Conservation (phyloP, 2,113 vertebrate species). For the Dendropsophus ebraccatus region DNA sequence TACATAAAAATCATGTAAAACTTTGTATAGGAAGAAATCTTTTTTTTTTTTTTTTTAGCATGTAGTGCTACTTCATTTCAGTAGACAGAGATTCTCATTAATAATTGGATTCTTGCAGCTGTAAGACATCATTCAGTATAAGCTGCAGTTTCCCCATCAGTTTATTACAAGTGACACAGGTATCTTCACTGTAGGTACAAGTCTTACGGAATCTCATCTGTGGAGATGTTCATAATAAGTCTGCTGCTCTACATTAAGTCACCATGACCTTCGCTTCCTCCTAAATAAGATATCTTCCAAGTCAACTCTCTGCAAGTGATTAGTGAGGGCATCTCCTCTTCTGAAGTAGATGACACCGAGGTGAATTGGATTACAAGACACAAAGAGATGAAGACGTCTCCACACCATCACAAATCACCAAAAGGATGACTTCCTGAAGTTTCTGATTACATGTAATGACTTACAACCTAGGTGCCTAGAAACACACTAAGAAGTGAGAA, state of each 20-base stretch:
- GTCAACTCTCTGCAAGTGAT: conserved; percentile 11
- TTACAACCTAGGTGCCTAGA: background rate
- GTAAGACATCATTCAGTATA: background rate
- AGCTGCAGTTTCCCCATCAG: background rate
- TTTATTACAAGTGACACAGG: background rate
- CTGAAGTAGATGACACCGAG: conserved; percentile 12
- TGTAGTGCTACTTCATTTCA: background rate
- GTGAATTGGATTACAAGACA: conserved; percentile 23
- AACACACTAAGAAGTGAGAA: background rate
- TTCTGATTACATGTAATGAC: conserved; percentile 15
- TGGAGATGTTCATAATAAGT: conserved; percentile 30
- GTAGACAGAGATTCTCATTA: background rate
- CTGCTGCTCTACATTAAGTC: conserved; percentile 15
- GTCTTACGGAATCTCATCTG: background rate
- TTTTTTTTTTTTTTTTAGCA: background rate
- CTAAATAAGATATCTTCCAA: conserved; percentile 22
- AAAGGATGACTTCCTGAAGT: conserved; percentile 1
- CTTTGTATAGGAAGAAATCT: background rate
- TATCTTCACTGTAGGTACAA: background rate
- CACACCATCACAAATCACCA: conserved; percentile 2
- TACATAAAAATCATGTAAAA: no score
- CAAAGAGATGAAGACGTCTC: background rate
- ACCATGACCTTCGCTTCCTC: conserved; percentile 23
- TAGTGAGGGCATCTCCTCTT: conserved; percentile 7
- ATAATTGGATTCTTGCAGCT: background rate